Conservation (phyloP, 2,797 vertebrate genomes). For the Euthynnus affinis region DNA sequence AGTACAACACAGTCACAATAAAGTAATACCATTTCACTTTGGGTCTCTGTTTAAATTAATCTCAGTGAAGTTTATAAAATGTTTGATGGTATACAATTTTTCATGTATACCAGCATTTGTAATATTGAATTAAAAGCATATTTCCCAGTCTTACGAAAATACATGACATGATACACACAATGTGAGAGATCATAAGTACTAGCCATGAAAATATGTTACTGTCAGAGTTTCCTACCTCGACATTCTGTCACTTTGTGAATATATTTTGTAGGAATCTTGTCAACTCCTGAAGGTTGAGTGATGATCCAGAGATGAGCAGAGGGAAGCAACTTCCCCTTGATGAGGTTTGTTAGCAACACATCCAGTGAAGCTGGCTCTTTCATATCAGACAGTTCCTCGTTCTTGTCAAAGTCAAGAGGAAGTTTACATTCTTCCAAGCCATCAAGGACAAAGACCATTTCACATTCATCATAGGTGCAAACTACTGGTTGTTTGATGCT, state of each 20-base stretch:
- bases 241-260: slow-evolving; percentile 39
- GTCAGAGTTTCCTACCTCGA: slow-evolving; percentile 32
- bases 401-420: slow-evolving; percentile 62
- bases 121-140: background rate
- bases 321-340: slow-evolving; percentile 48
- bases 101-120: too few species aligned
- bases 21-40: too few species aligned
- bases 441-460: slow-evolving; percentile 71
- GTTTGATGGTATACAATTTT: too few species aligned
- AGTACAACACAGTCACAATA: too few species aligned
- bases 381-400: slow-evolving; percentile 14
- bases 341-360: slow-evolving; percentile 59
- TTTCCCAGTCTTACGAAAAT: accelerated
- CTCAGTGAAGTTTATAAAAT: too few species aligned
- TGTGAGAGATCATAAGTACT: background rate
- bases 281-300: slow-evolving; percentile 34
- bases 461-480: slow-evolving; percentile 24
- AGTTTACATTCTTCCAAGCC: slow-evolving; percentile 68
- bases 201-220: background rate
- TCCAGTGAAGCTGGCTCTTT: background rate
- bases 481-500: accelerated
- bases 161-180: too few species aligned
- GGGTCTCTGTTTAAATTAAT: too few species aligned
- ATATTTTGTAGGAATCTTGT: slow-evolving; percentile 27
- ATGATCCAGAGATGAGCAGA: slow-evolving; percentile 57